These are phyloP conservation scores for Pantherophis guttatus DNA, from an alignment of 2,113 vertebrate genomes.

Conservation along the genomic window DNA sequence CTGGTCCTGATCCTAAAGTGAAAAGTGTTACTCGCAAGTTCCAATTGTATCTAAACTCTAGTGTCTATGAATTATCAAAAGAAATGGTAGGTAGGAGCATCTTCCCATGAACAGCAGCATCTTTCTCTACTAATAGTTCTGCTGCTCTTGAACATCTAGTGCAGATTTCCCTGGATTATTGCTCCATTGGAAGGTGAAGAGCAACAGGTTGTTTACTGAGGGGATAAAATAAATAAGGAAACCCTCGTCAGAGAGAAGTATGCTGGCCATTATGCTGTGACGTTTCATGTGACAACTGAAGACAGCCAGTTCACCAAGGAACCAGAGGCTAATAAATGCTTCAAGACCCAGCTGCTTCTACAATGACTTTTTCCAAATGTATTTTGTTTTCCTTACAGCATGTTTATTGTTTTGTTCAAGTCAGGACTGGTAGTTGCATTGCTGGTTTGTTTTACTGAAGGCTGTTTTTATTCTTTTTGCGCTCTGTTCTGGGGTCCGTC, in stretches of 20 bases:
- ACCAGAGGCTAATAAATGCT: background rate
- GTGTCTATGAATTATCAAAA: background rate
- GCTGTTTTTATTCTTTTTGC: background rate
- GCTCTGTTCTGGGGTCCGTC: background rate
- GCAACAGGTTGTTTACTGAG: background rate
- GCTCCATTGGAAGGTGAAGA: background rate
- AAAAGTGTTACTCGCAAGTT: background rate
- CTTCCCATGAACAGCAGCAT: background rate
- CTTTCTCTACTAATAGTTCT: background rate
- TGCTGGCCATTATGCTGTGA: background rate
- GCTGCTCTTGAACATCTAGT: background rate
- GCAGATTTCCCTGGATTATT: background rate
- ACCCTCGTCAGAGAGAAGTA: background rate
- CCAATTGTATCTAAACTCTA: background rate
- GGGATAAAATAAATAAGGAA: background rate
- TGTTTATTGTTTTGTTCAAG: background rate
- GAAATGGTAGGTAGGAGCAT: background rate
- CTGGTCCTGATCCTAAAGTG: background rate
- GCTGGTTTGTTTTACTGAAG: background rate
- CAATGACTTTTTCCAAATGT: background rate
- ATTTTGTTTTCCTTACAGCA: background rate
- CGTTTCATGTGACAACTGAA: background rate
- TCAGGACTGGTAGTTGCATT: background rate
- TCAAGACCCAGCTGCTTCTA: background rate
- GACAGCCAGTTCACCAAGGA: background rate